Evolutionary conservation across 2,888 invertebrate species (phyloP).

Genomic region (Dugesia japonica): DNA sequence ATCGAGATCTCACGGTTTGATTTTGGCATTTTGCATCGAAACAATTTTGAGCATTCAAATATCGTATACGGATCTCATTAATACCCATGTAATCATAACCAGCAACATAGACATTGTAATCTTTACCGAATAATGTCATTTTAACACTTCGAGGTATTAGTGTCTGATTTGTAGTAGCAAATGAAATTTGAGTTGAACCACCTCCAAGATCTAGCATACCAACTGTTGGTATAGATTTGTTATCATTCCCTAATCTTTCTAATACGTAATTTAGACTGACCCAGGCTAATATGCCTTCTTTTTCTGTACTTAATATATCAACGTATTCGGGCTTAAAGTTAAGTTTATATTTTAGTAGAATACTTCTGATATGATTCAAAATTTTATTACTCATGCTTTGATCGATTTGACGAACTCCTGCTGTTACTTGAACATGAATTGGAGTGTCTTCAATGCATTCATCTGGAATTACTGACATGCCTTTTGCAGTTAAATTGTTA

Average conservation of each 20-base stretch:
- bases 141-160: neutral
- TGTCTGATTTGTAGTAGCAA: neutral
- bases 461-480: neutral
- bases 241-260: neutral
- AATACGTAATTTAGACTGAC: constrained; percentile 20
- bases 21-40: neutral
- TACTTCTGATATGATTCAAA: constrained; percentile 15
- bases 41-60: constrained; percentile 21
- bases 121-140: neutral
- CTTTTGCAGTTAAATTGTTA: neutral
- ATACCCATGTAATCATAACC: constrained; percentile 22
- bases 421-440: constrained; percentile 14
- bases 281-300: constrained; percentile 27
- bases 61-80: constrained; percentile 3
- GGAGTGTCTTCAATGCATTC: constrained; percentile 17
- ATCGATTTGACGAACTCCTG: constrained; percentile 22
- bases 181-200: constrained; percentile 26
- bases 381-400: neutral
- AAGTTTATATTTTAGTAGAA: constrained; percentile 10
- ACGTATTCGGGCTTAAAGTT: neutral
- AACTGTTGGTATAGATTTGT: neutral
- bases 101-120: constrained; percentile 5
- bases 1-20: neutral
- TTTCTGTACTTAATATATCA: constrained; percentile 17
- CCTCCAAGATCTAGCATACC: constrained; percentile 28